Evolutionary conservation across 2,888 invertebrate genomes (phyloP).

Genomic region (Clivina fossor): DNA sequence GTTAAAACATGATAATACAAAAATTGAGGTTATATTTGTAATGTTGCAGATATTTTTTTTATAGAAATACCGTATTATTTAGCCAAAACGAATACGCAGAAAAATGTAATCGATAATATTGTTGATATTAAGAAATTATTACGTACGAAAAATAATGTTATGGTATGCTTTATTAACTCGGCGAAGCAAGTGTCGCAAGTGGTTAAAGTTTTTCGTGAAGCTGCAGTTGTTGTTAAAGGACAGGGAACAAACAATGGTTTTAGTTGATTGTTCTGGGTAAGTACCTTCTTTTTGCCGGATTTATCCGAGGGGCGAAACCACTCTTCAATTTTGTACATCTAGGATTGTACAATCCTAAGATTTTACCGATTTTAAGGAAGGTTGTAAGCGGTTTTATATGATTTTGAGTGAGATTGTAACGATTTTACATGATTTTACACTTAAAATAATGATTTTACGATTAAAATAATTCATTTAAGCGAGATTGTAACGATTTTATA

Average conservation of each 20-base stretch:
- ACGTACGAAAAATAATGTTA: conserved; percentile 84
- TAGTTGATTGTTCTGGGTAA: conserved; percentile 68
- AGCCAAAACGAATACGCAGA: conserved; percentile 46
- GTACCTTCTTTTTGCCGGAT: too few species aligned
- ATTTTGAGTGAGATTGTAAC: too few species aligned
- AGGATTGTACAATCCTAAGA: too few species aligned
- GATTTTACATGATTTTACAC: too few species aligned
- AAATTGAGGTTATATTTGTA: conserved; percentile 16
- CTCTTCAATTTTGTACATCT: too few species aligned
- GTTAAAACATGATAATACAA: too few species aligned
- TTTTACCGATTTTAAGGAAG: too few species aligned
- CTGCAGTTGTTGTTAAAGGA: conserved; percentile 73
- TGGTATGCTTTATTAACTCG: conserved; percentile 67
- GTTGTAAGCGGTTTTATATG: too few species aligned
- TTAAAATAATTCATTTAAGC: too few species aligned
- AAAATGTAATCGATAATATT: conserved; percentile 62
- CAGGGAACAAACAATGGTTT: conserved; percentile 71
- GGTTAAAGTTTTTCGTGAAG: conserved; percentile 71
- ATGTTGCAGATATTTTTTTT: conserved; percentile 27
- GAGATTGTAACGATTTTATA: too few species aligned
- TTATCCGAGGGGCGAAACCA: too few species aligned
- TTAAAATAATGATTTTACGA: too few species aligned
- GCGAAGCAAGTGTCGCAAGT: conserved; percentile 61
- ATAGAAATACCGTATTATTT: conserved; percentile 38
- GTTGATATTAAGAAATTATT: conserved; percentile 75